Percentiles rank a stretch among this genome's conserved stretches.
Evolutionary conservation across 2,113 vertebrate species (phyloP).

Genomic region (Romanogobio albipinnatus): DNA sequence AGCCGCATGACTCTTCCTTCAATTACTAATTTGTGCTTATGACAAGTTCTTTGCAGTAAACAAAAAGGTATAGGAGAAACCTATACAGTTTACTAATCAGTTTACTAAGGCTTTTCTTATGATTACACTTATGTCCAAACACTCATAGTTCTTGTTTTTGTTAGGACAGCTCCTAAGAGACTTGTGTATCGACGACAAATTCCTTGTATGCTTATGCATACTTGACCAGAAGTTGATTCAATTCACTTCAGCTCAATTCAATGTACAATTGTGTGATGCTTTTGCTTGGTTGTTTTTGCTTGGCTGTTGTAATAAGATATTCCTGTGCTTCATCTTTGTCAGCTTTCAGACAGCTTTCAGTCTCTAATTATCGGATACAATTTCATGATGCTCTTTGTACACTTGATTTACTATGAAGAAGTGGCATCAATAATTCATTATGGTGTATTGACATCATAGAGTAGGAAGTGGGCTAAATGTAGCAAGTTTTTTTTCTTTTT

Average conservation of each 20-base stretch:
- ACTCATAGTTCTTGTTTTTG: neutral
- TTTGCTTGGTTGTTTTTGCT: neutral
- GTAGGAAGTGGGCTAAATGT: conserved; percentile 6
- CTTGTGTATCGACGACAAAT: neutral
- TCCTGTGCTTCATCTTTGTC: neutral
- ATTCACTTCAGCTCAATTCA: too few relatives aligned
- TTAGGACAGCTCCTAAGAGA: neutral
- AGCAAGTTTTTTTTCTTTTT: neutral
- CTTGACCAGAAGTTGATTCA: too few relatives aligned
- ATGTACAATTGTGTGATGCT: neutral
- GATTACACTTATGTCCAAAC: too few relatives aligned
- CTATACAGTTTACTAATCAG: too few relatives aligned
- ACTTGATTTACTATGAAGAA: conserved; percentile 5
- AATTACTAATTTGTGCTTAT: too few relatives aligned
- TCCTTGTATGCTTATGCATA: too few relatives aligned
- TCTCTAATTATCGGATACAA: too few relatives aligned
- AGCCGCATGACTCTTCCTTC: too few relatives aligned
- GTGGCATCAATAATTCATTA: conserved; percentile 3
- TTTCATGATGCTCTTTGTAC: neutral
- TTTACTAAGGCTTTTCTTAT: neutral
- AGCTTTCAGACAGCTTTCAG: conserved; percentile 11
- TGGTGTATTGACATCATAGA: neutral
- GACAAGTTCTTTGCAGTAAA: too few relatives aligned
- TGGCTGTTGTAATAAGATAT: neutral
- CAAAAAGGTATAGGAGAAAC: too few relatives aligned